Evolutionary conservation across 1,140 invertebrate genomes (phyloP).

Genomic region (Parapsyche elsis): DNA sequence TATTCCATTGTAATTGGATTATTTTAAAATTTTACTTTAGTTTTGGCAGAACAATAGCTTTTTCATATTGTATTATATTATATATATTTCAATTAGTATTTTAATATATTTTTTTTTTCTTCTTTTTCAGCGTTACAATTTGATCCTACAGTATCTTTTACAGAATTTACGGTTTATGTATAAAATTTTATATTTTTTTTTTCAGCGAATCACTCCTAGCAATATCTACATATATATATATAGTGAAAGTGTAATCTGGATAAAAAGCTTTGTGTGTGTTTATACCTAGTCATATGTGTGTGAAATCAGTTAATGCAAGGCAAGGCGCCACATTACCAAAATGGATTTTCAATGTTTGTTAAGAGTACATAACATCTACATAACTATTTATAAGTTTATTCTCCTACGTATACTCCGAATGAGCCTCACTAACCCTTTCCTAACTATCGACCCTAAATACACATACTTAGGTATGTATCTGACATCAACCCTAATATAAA

Average conservation of each 20-base stretch:
- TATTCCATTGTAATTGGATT: not conserved
- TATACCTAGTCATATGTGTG: not conserved
- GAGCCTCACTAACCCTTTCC: slow-evolving; percentile 33
- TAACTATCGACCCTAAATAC: not conserved
- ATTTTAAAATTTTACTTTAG: not conserved
- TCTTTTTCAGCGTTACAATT: too few species aligned
- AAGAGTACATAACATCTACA: slow-evolving; percentile 5
- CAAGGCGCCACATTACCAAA: slow-evolving; percentile 34
- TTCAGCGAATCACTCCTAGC: not conserved
- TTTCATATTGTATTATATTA: slow-evolving; percentile 2
- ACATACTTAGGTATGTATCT: too few species aligned
- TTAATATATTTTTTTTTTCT: too few species aligned
- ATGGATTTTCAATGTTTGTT: slow-evolving; percentile 48
- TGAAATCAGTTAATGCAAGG: slow-evolving; percentile 22
- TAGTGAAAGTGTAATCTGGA: too few species aligned
- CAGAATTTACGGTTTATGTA: too few species aligned
- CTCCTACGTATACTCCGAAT: slow-evolving; percentile 32
- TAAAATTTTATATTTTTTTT: not conserved
- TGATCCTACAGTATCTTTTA: too few species aligned
- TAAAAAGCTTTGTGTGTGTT: not conserved
- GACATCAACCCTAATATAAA: too few species aligned
- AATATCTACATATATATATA: not conserved
- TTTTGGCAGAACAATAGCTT: not conserved
- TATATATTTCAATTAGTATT: not conserved
- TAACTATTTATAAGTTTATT: not conserved